These are phyloP conservation scores for Sebastolobus altivelis DNA, from an alignment of 2,797 vertebrate species.

Conservation along the genomic window DNA sequence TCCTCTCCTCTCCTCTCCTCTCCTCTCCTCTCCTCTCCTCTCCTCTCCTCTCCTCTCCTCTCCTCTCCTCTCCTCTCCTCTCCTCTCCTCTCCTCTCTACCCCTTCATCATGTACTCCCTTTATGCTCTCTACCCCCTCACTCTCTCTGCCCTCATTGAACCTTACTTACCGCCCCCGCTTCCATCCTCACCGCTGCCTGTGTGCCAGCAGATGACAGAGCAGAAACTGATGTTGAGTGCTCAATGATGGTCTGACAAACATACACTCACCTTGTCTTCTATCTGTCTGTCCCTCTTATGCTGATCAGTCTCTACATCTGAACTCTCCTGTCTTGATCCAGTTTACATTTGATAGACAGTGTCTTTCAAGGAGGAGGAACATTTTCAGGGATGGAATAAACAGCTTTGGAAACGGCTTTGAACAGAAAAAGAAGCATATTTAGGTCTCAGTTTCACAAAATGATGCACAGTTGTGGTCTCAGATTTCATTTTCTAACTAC, in stretches of 20 bases:
- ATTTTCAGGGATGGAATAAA: constrained; percentile 5
- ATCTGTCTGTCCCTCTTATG: neutral
- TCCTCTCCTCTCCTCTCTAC: constrained; percentile 1
- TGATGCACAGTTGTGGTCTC: neutral
- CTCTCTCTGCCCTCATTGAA: constrained; percentile 2
- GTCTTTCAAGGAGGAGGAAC: neutral
- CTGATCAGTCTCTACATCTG: constrained; percentile 13
- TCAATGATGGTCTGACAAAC: constrained; percentile 65
- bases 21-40: neutral
- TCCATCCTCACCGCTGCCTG: constrained; percentile 11
- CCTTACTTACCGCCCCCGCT: constrained; percentile 11
- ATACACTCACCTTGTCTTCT: constrained; percentile 23
- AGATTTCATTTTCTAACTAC: neutral
- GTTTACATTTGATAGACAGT: neutral
- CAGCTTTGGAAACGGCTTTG: neutral
- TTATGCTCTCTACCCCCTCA: neutral
- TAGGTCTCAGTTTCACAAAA: neutral
- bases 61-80: neutral
- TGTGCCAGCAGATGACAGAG: constrained; percentile 57
- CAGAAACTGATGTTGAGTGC: constrained; percentile 65
- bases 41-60: neutral
- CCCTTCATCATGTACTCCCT: neutral
- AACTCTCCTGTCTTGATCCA: constrained; percentile 2
- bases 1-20: too few species aligned
- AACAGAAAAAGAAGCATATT: constrained; percentile 1